phyloP scores from a whole-genome alignment of 2,797 vertebrate species.

The Monodelphis domestica region DNA sequence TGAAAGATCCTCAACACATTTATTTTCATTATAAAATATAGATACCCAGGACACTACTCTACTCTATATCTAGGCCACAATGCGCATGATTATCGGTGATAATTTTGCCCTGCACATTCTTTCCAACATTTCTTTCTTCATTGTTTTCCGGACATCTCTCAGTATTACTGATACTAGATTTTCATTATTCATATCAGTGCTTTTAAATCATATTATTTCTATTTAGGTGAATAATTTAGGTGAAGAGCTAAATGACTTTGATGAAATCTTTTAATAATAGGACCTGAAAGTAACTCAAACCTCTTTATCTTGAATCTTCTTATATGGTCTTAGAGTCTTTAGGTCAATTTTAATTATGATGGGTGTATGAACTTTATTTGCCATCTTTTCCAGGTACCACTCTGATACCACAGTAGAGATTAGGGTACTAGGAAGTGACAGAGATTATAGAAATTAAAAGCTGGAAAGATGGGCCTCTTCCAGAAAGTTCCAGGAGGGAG shows the following conservation, averaged over 20 bases:
- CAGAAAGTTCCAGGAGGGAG: not conserved
- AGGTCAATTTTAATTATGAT: not conserved
- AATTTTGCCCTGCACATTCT: not conserved
- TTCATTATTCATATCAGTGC: not conserved
- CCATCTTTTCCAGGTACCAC: not conserved
- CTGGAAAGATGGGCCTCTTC: not conserved
- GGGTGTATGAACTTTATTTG: rapidly evolving
- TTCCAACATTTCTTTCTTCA: not conserved
- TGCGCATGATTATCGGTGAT: not conserved
- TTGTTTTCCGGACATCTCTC: not conserved
- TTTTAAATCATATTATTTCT: not conserved
- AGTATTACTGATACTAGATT: not conserved
- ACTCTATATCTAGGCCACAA: not conserved
- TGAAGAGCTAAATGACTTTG: not conserved
- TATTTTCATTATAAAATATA: not conserved
- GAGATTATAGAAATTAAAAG: not conserved
- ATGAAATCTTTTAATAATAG: not conserved
- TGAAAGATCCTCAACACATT: not conserved
- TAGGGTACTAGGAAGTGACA: not conserved
- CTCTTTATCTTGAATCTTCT: not conserved
- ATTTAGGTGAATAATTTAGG: not conserved
- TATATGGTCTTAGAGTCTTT: not conserved
- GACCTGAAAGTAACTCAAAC: not conserved
- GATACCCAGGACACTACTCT: not conserved
- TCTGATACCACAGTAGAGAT: not conserved